Evolutionary conservation across 1,140 invertebrate genomes (phyloP).

Genomic region (Neodiprion pinetum): DNA sequence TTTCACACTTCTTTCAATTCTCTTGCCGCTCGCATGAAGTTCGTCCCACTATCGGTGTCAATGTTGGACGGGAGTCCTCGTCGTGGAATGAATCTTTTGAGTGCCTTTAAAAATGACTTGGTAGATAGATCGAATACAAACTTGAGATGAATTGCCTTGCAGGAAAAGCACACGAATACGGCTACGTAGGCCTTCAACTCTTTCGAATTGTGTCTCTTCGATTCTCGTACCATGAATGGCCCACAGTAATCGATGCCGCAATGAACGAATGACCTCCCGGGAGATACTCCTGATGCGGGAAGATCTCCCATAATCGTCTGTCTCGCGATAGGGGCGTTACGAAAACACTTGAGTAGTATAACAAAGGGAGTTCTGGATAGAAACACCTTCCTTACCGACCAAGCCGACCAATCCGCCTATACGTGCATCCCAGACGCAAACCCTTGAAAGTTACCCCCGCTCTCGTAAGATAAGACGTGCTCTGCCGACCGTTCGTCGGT

Average conservation of each 20-base stretch:
- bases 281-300: slow-evolving; percentile 20
- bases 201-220: no score
- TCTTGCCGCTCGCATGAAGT: slow-evolving; percentile 41
- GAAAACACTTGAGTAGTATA: slow-evolving; percentile 20
- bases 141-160: background rate
- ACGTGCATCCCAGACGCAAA: no score
- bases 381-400: no score
- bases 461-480: no score
- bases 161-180: slow-evolving; percentile 39
- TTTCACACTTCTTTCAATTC: slow-evolving; percentile 24
- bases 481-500: no score
- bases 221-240: slow-evolving; percentile 30
- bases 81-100: slow-evolving; percentile 41
- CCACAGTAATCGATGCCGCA: slow-evolving; percentile 47
- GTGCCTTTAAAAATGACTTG: slow-evolving; percentile 35
- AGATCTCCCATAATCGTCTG: slow-evolving; percentile 34
- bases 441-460: no score
- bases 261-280: slow-evolving; percentile 32
- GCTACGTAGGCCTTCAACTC: slow-evolving; percentile 37
- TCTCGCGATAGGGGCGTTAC: slow-evolving; percentile 18
- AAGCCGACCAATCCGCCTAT: no score
- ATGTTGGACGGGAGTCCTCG: slow-evolving; percentile 36
- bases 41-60: slow-evolving; percentile 44
- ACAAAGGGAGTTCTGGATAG: no score
- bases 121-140: no score